These are phyloP conservation scores for Zosterops lateralis DNA, from an alignment of 2,113 vertebrate genomes.

Conservation along the genomic window DNA sequence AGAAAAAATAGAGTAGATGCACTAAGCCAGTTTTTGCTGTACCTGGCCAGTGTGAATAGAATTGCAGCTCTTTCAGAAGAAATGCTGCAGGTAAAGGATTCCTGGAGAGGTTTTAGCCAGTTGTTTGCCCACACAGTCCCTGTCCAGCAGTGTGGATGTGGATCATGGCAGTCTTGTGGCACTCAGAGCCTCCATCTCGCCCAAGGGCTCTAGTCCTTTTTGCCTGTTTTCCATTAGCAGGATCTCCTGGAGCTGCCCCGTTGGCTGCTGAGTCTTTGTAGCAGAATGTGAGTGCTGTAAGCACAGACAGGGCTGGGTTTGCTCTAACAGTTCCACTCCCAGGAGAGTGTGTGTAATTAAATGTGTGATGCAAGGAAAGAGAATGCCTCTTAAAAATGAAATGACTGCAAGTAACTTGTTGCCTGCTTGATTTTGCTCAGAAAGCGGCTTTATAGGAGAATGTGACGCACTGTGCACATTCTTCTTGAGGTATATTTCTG, in stretches of 20 bases:
- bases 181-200: not conserved
- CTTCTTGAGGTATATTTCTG: not conserved
- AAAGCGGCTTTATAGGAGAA: not conserved
- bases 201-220: not conserved
- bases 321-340: not conserved
- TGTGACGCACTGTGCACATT: not conserved
- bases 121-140: not conserved
- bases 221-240: not conserved
- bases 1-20: accelerated
- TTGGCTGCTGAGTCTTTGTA: not conserved
- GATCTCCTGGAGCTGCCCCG: not conserved
- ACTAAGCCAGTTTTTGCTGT: not conserved
- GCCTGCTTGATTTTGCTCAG: not conserved
- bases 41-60: not conserved
- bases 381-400: not conserved
- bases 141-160: not conserved
- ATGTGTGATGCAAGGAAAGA: not conserved
- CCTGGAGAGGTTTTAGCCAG: not conserved
- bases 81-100: not conserved
- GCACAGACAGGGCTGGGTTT: not conserved
- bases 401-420: not conserved
- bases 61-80: not conserved
- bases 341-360: not conserved
- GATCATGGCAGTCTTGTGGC: accelerated
- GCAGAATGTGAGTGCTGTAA: not conserved